Base-by-base conservation (phyloP, 2,113 vertebrate species). In the Paradoxurus hermaphroditus region DNA sequence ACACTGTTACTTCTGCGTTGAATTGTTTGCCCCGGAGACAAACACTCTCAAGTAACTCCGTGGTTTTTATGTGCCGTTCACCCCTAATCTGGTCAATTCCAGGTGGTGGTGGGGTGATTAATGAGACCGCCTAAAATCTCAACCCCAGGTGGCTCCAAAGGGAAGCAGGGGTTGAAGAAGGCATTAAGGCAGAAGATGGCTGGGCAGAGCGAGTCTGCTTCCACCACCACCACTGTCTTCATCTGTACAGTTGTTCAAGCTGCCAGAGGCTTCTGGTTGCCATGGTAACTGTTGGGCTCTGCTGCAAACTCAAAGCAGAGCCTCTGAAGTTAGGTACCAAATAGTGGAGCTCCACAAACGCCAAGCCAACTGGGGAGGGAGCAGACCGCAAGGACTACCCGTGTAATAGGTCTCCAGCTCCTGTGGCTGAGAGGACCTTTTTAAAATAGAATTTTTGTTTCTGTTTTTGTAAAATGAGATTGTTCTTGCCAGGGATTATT, bases 261-360 rank as follows among this genome's bases (percentile, higher is more conserved):
- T 95, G 92, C 95, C 86, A 75, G 90, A 97, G 98, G 97, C 98
- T 98, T 96, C 94, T 39, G 86, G 97, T 98, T 96, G 91, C 96
- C 96, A 95, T 91, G 81, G 96, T 90, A 98, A 98, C 97, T n/a
- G 90, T 31, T 21, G 34, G 93, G 96, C 95, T 97, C 89, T 16
- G 90, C 92, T 90, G 94, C 46, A 92, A 97, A 98, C 97, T 97
- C 95, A 29, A 25, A 93, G 93, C 94, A 11, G 91, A 96, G 93
- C 89, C 85, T 97, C 97, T 95, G 96, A 98, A 97, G 97, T 97
- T 97, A 44, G 97, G 81, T 72, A 95, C 86, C 62, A 78, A 95
- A 84, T 83, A 62, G 29, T 16, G 73, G 89, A 62, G 91, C 89
- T 46, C 67, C 11, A 56, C 67, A 83, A 68, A 82, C 9, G n/a